phyloP scores from a whole-genome alignment of 2,797 vertebrate species.

The Falco concolor region DNA sequence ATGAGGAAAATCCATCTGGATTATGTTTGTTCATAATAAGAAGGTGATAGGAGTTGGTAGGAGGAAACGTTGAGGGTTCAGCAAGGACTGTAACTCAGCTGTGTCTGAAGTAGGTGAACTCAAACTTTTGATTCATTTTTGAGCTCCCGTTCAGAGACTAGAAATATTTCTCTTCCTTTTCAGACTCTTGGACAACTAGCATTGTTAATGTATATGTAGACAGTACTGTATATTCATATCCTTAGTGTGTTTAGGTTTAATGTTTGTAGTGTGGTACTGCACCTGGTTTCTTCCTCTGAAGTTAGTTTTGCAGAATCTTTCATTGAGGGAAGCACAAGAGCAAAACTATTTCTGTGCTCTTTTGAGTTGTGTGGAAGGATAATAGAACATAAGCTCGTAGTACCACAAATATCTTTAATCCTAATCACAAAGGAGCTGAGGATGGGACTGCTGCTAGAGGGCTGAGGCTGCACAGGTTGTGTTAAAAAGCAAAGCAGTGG shows the following conservation, averaged over 20 bases:
- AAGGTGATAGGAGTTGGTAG: background rate
- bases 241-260: background rate
- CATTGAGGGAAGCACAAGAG: background rate
- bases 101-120: background rate
- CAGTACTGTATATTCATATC: background rate
- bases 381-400: background rate
- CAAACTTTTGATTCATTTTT: background rate
- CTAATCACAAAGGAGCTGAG: background rate
- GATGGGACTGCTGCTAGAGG: background rate
- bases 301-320: background rate
- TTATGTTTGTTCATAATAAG: background rate
- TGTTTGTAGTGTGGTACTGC: background rate
- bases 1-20: constrained; percentile 6
- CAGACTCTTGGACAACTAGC: background rate
- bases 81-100: background rate
- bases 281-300: background rate
- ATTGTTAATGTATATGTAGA: background rate
- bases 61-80: background rate
- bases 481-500: background rate
- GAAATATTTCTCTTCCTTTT: background rate
- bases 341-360: background rate
- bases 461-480: background rate
- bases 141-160: background rate
- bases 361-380: background rate
- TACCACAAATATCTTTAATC: background rate